Evolutionary conservation across 1,140 invertebrate species (phyloP), one percentile per base, ranked within the genome.

Genomic region (Caenorhabditis inopinata): DNA sequence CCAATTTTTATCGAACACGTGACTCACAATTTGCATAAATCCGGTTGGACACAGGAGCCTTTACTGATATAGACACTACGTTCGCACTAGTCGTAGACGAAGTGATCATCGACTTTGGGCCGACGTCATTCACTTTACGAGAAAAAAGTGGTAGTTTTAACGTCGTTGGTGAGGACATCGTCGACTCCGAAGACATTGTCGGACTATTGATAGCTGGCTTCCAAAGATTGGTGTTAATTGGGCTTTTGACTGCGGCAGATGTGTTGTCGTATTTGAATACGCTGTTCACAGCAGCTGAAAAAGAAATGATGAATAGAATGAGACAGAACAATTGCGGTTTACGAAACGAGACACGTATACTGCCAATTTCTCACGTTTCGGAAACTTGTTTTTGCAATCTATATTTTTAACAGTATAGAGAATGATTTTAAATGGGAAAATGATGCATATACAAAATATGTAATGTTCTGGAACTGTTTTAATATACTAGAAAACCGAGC

Each of bases 21-120:
- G 58, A 68, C 58, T 68, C 58, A 68, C 58, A 68, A 5, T 68
- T 68, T 68, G 58, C 35, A 32, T 68, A 38, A 68, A 68, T 68
- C 58, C 58, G 32, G 58, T 68, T 68, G 12, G 58, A 68, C 7
- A 38, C 32, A 12, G 58, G 58, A 68, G 58, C 58, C 38, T 68
- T 68, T 2, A 68, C 58, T 29, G 58, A 68, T 68, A 68, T 68
- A 21, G 58, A 68, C 32, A 68, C 58, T 1, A 68, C 58, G 18
- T 68, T 68, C 18, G 53, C 47, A n/a, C n/a, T n/a, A n/a, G n/a
- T n/a, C 21, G 47, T 16, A n/a, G 48, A 58, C 25, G 51, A 68
- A 38, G 32, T 68, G 58, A 68, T 68, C 58, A 68, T 68, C n/a
- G 58, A 68, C n/a, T 68, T 68, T 29, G 32, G 32, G 58, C 58